Evolutionary conservation across 2,888 invertebrate genomes (phyloP).

Genomic region (Plagodis dolabraria): DNA sequence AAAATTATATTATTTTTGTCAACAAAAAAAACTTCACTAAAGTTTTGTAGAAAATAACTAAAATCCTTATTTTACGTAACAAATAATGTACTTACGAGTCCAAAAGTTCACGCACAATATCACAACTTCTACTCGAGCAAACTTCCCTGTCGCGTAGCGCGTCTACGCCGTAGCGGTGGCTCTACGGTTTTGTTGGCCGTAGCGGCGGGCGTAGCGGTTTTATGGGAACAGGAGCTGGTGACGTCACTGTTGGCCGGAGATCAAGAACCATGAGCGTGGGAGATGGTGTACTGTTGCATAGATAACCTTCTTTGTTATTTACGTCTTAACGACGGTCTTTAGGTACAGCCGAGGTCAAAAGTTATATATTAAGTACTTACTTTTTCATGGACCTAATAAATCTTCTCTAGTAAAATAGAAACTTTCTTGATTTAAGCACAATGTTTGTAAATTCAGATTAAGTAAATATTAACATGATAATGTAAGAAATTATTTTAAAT

Average conservation of each 20-base stretch:
- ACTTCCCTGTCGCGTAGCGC: constrained; percentile 62
- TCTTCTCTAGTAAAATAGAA: too few relatives aligned
- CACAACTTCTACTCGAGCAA: constrained; percentile 32
- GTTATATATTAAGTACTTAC: background rate
- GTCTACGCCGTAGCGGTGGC: constrained; percentile 72
- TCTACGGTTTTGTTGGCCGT: constrained; percentile 67
- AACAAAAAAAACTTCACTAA: too few relatives aligned
- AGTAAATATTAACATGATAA: too few relatives aligned
- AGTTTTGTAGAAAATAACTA: background rate
- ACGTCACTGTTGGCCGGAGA: constrained; percentile 68
- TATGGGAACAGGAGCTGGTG: constrained; percentile 56
- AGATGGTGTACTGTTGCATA: constrained; percentile 59
- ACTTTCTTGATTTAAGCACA: too few relatives aligned
- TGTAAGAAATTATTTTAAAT: too few relatives aligned
- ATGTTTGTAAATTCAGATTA: too few relatives aligned
- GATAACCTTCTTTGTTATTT: constrained; percentile 39
- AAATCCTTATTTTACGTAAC: constrained; percentile 3
- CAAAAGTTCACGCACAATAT: constrained; percentile 21
- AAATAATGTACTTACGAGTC: constrained; percentile 21
- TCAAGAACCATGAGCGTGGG: constrained; percentile 62
- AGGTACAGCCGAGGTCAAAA: constrained; percentile 16
- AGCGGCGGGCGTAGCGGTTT: constrained; percentile 62
- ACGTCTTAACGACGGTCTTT: constrained; percentile 8
- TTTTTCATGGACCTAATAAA: too few relatives aligned
- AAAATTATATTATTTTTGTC: background rate